Evolutionary conservation across 2,113 vertebrate species (phyloP), one percentile per base, ranked within the genome.

Genomic region (Sceloporus tristichus): DNA sequence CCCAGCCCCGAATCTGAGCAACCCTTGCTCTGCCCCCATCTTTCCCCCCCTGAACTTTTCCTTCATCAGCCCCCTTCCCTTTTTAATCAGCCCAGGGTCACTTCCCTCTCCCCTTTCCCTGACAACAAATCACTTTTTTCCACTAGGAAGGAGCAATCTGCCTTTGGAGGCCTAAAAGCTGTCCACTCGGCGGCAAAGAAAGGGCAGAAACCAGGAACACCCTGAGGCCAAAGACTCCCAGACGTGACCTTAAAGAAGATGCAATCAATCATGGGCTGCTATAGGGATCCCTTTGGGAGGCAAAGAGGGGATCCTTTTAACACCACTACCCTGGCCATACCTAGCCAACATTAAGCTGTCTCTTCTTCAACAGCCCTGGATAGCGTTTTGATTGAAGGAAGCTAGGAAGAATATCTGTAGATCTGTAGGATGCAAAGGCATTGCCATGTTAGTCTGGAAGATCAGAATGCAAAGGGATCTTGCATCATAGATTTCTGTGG

Each of bases 231-330:
- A 93, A 97, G 95, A 93, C 94, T 90, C 95, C 92, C n/a, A 95
- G 88, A 95, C 96, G 95, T 94, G 95, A 97, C 96, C 96, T 90
- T 80, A 93, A 96, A 96, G 96, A 96, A 95, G 97, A 96, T 93
- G 93, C 97, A 95, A 95, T 97, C 96, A 96, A 97, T 96, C 97
- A 79, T 73, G 53, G 23, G 19, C 13, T 34, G 87, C 68, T 27
- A 9, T 8, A 38, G 10, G 66, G 76, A 42, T 13, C 42, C 75
- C 34, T 27, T 23, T 9, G 82, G n/a, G 76, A 74, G 53, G 18
- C 10, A 62, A 59, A 73, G 1, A 53, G 0, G 29, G 29, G 80
- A n/a, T 14, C 65, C 27, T 79, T 71, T 79, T 40, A 62, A 88
- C 16, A 25, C 23, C 14, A 13, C 25, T 9, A 42, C n/a, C 7